These are phyloP conservation scores for Procambarus clarkii DNA, from an alignment of 1,140 invertebrate species.

Conservation along the genomic window DNA sequence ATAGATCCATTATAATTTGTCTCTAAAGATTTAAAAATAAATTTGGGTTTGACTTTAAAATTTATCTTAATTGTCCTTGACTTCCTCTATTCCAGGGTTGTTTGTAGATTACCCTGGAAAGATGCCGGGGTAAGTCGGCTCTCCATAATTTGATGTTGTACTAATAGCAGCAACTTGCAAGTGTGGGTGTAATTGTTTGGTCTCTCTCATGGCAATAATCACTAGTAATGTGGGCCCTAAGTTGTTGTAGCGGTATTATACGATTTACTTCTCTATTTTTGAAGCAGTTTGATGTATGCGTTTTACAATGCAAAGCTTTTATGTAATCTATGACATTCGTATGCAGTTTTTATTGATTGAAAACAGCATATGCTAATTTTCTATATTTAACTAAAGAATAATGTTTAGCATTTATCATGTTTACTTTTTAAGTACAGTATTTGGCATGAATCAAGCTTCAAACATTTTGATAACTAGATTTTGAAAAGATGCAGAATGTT, in stretches of 20 bases:
- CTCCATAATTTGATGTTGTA: conserved; percentile 42
- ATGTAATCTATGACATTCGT: no score
- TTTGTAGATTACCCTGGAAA: conserved; percentile 66
- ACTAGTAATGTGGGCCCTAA: conserved; percentile 9
- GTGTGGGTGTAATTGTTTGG: conserved; percentile 44
- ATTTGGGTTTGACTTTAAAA: neutral
- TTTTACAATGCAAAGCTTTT: no score
- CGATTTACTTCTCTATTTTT: no score
- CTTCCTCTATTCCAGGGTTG: conserved; percentile 63
- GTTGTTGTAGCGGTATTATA: neutral
- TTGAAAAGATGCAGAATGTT: neutral
- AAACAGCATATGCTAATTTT: no score
- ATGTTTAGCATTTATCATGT: no score
- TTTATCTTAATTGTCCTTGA: conserved; percentile 42
- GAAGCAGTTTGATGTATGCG: no score
- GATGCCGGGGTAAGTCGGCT: conserved; percentile 67
- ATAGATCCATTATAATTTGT: neutral
- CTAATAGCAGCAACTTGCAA: conserved; percentile 57
- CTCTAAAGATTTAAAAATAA: neutral
- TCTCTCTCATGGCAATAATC: conserved; percentile 4
- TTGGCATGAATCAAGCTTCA: no score
- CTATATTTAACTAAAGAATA: no score
- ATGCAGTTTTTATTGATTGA: no score
- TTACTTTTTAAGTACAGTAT: no score
- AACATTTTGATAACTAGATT: no score